Evolutionary conservation across 2,888 invertebrate species (phyloP), one percentile per base, ranked within the genome.

Genomic region (Xylota sylvarum): DNA sequence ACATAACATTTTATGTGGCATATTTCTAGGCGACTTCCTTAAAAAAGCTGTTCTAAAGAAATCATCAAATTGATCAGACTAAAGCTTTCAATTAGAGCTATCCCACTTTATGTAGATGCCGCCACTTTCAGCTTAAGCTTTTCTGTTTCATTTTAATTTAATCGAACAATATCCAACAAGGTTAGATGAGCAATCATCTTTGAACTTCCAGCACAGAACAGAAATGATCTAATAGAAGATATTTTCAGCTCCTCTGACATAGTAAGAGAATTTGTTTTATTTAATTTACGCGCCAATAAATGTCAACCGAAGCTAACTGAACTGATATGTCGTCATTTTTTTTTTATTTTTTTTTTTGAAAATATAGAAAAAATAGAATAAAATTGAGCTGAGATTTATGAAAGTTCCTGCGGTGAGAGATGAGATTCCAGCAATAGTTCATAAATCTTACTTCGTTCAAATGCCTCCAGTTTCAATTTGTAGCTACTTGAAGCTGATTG

Each of bases 41-140:
- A 0, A n/a, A 14, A 52, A 40, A 70, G 55, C 43, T 56, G 32
- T 3, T 14, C 5, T 14, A 43, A 43, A 37, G 2, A 37, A 37
- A 2, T 40, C 23, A 23, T 30, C 9, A 9, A 32, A 19, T 5
- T 12, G 12, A 65, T 2, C 10, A 3, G 2, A 9, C 6, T 4
- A 52, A 72, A 60, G 80, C 67, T 74, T 27, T 46, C 7, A 55
- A 17, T 0, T 48, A 9, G 0, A 10, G 6, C 70, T 58, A 72
- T 14, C 72, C 12, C 23, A 14, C 14, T 0, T 19, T 30, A n/a
- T n/a, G n/a, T n/a, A 84, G 83, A 73, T 84, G 79, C 23, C 79
- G 67, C 62, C 30, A 37, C 37, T 5, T 1, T 10, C 23, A 2
- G 5, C 10, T 17, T 32, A 30, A 30, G 14, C 17, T 65, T 14